phyloP scores from a whole-genome alignment of 1,140 invertebrate genomes.

The Bombus affinis region DNA sequence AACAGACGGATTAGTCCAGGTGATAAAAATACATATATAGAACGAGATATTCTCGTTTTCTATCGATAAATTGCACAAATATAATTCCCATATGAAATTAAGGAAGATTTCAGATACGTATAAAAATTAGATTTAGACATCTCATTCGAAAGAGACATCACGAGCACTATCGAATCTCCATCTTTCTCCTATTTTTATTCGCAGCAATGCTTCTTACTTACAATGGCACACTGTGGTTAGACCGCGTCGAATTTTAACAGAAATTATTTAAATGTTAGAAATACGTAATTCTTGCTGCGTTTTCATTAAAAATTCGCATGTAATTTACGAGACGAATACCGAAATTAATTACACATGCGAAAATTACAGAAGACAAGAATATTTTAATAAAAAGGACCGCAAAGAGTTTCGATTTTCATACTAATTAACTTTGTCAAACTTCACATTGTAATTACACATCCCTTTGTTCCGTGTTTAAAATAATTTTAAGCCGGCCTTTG shows the following conservation, averaged over 20 bases:
- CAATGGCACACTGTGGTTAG: background rate
- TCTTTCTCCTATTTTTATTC: background rate
- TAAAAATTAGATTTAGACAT: background rate
- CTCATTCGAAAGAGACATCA: background rate
- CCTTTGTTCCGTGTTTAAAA: conserved; percentile 25
- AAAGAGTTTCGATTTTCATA: conserved; percentile 26
- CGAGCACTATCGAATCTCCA: too few relatives aligned
- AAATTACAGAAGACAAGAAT: conserved; percentile 5
- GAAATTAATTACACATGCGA: conserved; percentile 27
- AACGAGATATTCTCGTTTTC: background rate
- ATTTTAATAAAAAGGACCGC: conserved; percentile 25
- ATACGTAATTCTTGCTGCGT: background rate
- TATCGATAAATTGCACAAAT: too few relatives aligned
- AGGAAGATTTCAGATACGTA: background rate
- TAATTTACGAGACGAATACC: background rate
- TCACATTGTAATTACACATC: conserved; percentile 21
- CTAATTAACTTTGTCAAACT: conserved; percentile 38
- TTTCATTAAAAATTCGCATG: background rate
- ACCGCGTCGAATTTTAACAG: background rate
- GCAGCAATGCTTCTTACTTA: background rate
- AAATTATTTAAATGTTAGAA: background rate
- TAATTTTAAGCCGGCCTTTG: conserved; percentile 36
- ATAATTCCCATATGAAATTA: background rate
- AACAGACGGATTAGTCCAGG: background rate
- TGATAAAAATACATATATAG: background rate